phyloP scores from a whole-genome alignment of 2,797 vertebrate genomes.

The Gastrophryne carolinensis region DNA sequence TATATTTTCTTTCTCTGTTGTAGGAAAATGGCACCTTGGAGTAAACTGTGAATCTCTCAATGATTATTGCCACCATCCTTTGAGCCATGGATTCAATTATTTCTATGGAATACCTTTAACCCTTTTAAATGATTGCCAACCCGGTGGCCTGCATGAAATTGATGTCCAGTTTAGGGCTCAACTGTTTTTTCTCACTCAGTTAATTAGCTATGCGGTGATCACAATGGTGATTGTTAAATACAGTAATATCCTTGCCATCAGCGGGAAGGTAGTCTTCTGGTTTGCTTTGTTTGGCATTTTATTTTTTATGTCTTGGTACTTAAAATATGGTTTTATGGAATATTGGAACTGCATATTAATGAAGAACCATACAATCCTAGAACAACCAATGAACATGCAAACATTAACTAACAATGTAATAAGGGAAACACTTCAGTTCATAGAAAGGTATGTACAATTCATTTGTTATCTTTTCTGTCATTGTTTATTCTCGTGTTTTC shows the following conservation, averaged over 20 bases:
- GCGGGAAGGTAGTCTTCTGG: conserved; percentile 59
- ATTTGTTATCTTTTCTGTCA: no score
- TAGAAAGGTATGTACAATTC: conserved; percentile 70
- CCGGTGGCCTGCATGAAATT: conserved; percentile 59
- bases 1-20: conserved; percentile 61
- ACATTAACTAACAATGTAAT: conserved; percentile 67
- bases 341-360: conserved; percentile 88
- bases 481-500: no score
- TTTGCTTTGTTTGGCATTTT: conserved; percentile 57
- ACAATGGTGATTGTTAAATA: conserved; percentile 62
- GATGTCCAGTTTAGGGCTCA: conserved; percentile 59
- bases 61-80: conserved; percentile 85
- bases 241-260: conserved; percentile 62
- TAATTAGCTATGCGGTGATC: conserved; percentile 64
- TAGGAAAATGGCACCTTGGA: conserved; percentile 85
- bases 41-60: conserved; percentile 72
- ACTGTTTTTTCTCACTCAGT: conserved; percentile 60
- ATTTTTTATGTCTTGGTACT: conserved; percentile 70
- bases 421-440: conserved; percentile 73
- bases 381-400: conserved; percentile 77
- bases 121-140: conserved; percentile 71
- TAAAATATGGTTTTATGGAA: conserved; percentile 68
- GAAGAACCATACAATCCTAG: conserved; percentile 75
- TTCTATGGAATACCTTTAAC: conserved; percentile 85
- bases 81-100: conserved; percentile 80